Evolutionary conservation across 1,140 invertebrate genomes (phyloP).

Genomic region (Atta colombica): DNA sequence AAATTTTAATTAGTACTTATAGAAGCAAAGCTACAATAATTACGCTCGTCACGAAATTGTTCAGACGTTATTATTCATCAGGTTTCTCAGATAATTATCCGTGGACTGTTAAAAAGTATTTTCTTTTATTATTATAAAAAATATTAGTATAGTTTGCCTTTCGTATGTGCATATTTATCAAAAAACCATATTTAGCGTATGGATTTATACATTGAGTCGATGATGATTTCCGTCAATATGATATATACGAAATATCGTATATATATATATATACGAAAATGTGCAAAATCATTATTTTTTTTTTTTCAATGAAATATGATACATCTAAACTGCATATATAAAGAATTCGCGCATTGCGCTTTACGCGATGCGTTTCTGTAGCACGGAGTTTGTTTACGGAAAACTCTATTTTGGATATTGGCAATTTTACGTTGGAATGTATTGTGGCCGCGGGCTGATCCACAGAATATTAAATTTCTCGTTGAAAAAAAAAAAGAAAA

Average conservation of each 20-base stretch:
- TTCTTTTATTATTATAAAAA: background rate
- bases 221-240: background rate
- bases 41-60: background rate
- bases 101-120: background rate
- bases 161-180: background rate
- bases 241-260: too few species aligned
- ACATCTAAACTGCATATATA: background rate
- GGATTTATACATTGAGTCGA: background rate
- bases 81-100: background rate
- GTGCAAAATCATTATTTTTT: slow-evolving; percentile 1
- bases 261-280: background rate
- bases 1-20: background rate
- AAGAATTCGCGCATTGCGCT: slow-evolving; percentile 18
- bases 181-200: background rate
- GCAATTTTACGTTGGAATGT: slow-evolving; percentile 54
- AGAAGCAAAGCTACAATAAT: background rate
- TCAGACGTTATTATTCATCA: background rate
- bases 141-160: background rate
- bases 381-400: slow-evolving; percentile 30
- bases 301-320: background rate
- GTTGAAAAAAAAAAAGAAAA: slow-evolving; percentile 40
- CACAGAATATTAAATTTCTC: slow-evolving; percentile 53
- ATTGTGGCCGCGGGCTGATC: slow-evolving; percentile 49
- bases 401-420: slow-evolving; percentile 54
- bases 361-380: slow-evolving; percentile 15